Percentiles rank a stretch among this genome's conserved stretches.
These are phyloP conservation scores for Sminthopsis crassicaudata DNA, from an alignment of 2,113 vertebrate species.

Conservation along the genomic window DNA sequence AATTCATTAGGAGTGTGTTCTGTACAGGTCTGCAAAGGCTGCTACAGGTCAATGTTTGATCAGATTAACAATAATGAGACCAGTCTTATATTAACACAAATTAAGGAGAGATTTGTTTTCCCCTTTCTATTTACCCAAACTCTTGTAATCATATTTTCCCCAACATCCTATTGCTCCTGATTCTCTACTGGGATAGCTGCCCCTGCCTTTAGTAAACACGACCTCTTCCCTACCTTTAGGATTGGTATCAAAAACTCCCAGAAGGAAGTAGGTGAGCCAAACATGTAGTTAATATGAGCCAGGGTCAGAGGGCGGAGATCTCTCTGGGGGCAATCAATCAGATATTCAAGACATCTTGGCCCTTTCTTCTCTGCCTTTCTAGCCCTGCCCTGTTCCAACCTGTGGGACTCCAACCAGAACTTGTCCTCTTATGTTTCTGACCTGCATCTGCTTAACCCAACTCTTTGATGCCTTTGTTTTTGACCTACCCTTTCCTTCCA, in stretches of 20 bases:
- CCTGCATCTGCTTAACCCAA: background rate
- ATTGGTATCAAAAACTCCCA: background rate
- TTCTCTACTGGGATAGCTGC: slow-evolving; percentile 1
- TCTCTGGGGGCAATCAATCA: background rate
- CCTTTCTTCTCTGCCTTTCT: background rate
- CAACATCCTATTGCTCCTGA: background rate
- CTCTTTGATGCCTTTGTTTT: background rate
- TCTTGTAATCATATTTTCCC: slow-evolving; percentile 32
- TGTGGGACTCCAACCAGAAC: background rate
- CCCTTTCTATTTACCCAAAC: background rate
- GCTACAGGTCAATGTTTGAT: slow-evolving; percentile 64
- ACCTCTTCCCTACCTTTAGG: background rate
- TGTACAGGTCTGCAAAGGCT: slow-evolving; percentile 53
- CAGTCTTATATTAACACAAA: slow-evolving; percentile 64
- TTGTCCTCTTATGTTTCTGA: background rate
- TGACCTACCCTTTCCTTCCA: background rate
- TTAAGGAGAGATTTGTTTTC: slow-evolving; percentile 55
- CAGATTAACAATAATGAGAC: slow-evolving; percentile 68
- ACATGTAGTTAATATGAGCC: background rate
- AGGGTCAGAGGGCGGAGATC: background rate
- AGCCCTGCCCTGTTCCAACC: background rate
- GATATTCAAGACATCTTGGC: background rate
- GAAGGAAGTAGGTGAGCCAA: background rate
- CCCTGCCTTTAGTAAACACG: background rate
- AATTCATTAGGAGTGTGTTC: slow-evolving; percentile 67